These are phyloP conservation scores for Ochotona curzoniae DNA, from an alignment of 2,113 vertebrate genomes.

Conservation along the genomic window DNA sequence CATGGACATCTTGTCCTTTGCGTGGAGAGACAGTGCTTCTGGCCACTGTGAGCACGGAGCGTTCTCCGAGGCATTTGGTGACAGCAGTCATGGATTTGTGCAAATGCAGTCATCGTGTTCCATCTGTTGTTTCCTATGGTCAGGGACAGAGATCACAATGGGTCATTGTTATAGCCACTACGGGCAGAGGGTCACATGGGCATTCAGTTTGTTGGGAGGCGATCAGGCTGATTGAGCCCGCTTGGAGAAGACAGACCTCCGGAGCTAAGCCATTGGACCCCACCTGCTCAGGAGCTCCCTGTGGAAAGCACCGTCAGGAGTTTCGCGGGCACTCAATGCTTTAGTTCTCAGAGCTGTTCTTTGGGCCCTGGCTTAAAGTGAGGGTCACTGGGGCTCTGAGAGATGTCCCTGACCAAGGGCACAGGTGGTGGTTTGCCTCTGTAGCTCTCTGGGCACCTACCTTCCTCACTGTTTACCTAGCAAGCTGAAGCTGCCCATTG, in stretches of 20 bases:
- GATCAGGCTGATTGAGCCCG: not conserved
- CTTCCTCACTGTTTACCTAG: not conserved
- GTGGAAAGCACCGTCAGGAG: not conserved
- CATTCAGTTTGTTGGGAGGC: not conserved
- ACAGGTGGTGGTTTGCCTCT: not conserved
- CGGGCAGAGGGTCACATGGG: not conserved
- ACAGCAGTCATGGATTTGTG: not conserved
- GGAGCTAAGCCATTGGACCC: not conserved
- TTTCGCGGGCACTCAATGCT: not conserved
- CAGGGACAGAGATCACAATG: not conserved
- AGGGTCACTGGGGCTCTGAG: not conserved
- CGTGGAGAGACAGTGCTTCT: constrained; percentile 3
- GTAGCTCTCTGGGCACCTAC: not conserved
- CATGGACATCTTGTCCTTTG: not conserved
- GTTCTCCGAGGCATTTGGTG: not conserved
- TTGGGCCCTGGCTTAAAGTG: not conserved
- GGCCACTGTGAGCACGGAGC: not conserved
- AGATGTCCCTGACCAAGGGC: not conserved
- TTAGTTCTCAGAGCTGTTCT: constrained; percentile 5
- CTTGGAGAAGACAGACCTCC: not conserved
- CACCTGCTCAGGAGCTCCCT: not conserved
- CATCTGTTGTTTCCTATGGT: not conserved
- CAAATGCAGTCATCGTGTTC: not conserved
- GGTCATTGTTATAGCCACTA: not conserved
- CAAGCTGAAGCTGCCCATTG: not conserved